Evolutionary conservation across 1,140 invertebrate genomes (phyloP).

Genomic region (Drosophila pallidifrons): DNA sequence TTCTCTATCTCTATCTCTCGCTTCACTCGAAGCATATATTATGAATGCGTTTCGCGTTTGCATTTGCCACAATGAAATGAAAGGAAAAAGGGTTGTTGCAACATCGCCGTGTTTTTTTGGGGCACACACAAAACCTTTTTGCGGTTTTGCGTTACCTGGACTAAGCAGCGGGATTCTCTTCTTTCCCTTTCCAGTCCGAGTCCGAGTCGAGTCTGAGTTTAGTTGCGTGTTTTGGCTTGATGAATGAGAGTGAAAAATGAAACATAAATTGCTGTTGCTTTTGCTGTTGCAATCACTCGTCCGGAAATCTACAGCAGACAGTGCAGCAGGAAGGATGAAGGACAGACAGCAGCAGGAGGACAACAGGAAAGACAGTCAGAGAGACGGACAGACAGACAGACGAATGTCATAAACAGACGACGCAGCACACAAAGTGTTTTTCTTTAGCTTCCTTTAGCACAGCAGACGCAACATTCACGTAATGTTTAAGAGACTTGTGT

Average conservation of each 20-base stretch:
- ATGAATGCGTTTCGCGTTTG: constrained; percentile 53
- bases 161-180: constrained; percentile 9
- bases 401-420: constrained; percentile 54
- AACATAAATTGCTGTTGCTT: constrained; percentile 62
- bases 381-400: constrained; percentile 32
- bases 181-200: not conserved
- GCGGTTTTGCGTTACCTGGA: constrained; percentile 21
- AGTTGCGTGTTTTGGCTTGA: constrained; percentile 73
- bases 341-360: constrained; percentile 8
- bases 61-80: constrained; percentile 12
- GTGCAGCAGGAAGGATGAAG: constrained; percentile 13
- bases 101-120: constrained; percentile 23
- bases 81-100: constrained; percentile 46
- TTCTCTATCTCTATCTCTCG: not conserved
- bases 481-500: constrained; percentile 34
- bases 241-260: constrained; percentile 81
- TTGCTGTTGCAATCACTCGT: constrained; percentile 70
- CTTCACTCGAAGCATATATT: constrained; percentile 31
- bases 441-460: constrained; percentile 39
- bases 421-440: constrained; percentile 69
- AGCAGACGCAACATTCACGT: constrained; percentile 49
- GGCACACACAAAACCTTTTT: constrained; percentile 36
- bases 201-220: not conserved
- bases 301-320: constrained; percentile 78
- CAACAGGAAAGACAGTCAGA: constrained; percentile 31